Percentiles rank a stretch among this genome's conserved stretches.
Conservation (phyloP, 2,888 invertebrate species). For the Xylota sylvarum region DNA sequence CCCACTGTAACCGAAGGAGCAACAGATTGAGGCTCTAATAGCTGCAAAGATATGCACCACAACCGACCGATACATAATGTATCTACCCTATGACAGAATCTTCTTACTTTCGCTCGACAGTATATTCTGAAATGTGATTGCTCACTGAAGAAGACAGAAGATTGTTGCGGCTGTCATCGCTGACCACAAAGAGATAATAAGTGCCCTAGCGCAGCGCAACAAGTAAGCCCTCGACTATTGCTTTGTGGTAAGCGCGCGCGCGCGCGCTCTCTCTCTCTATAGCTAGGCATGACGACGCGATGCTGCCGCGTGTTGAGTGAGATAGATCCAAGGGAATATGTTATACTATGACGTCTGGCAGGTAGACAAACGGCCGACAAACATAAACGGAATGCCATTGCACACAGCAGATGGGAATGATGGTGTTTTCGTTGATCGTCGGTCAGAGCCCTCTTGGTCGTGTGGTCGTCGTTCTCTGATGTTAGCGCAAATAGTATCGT, state of each 20-base stretch:
- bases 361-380: conserved; percentile 72
- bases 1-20: too few species aligned
- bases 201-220: conserved; percentile 58
- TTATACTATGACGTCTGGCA: conserved; percentile 69
- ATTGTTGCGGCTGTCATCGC: conserved; percentile 77
- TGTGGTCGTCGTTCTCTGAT: conserved; percentile 21
- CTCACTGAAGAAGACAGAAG: conserved; percentile 75
- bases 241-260: conserved; percentile 43
- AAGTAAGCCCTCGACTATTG: conserved; percentile 44
- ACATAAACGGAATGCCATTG: conserved; percentile 67
- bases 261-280: not conserved
- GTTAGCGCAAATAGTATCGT: not conserved
- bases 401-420: conserved; percentile 28
- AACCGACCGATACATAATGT: not conserved
- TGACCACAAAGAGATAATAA: conserved; percentile 77
- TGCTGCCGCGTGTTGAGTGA: conserved; percentile 61
- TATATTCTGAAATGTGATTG: conserved; percentile 72
- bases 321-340: conserved; percentile 73
- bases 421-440: conserved; percentile 9
- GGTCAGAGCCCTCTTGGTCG: conserved; percentile 14
- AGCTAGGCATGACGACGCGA: conserved; percentile 25
- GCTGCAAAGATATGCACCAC: not conserved
- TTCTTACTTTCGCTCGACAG: conserved; percentile 60
- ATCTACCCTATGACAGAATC: conserved; percentile 36
- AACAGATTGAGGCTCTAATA: too few species aligned